A percentile compares a stretch with the other conserved stretches of the same genome.
phyloP scores from a whole-genome alignment of 2,113 vertebrate genomes.

The Rattus rattus region DNA sequence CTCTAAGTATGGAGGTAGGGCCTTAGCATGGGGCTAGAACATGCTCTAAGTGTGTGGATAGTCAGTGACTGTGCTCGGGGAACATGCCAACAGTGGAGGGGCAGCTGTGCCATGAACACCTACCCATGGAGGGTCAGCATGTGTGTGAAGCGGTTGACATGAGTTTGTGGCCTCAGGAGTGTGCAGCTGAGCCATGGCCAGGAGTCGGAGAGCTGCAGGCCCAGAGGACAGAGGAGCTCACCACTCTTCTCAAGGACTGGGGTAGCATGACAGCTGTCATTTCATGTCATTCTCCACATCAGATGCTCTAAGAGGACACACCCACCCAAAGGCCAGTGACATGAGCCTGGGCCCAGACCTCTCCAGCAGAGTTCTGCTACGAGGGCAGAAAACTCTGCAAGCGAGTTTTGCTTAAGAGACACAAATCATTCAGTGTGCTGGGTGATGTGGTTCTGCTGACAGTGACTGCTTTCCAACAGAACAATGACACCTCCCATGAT shows the following conservation, averaged over 20 bases:
- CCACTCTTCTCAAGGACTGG: not conserved
- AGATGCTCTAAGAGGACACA: not conserved
- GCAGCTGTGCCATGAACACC: not conserved
- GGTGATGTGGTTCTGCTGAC: rapidly evolving
- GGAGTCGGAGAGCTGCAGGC: not conserved
- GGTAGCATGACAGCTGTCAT: not conserved
- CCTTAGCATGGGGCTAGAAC: no score
- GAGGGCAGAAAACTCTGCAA: no score
- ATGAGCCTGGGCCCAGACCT: not conserved
- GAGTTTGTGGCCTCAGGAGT: not conserved
- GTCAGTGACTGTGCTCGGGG: no score
- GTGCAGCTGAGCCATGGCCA: not conserved
- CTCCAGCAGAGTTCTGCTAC: not conserved
- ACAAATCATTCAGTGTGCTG: no score
- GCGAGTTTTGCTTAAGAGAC: not conserved
- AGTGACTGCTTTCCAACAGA: no score
- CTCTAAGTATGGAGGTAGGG: no score
- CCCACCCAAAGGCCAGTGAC: no score
- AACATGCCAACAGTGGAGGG: not conserved
- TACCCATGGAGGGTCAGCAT: not conserved
- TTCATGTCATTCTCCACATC: not conserved
- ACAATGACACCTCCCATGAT: no score
- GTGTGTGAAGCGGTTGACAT: not conserved
- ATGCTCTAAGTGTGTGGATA: no score
- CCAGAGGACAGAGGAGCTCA: not conserved